A percentile compares a stretch with the other conserved stretches of the same genome.
These are phyloP conservation scores for Peromyscus leucopus DNA, from an alignment of 2,113 vertebrate species.

Conservation along the genomic window DNA sequence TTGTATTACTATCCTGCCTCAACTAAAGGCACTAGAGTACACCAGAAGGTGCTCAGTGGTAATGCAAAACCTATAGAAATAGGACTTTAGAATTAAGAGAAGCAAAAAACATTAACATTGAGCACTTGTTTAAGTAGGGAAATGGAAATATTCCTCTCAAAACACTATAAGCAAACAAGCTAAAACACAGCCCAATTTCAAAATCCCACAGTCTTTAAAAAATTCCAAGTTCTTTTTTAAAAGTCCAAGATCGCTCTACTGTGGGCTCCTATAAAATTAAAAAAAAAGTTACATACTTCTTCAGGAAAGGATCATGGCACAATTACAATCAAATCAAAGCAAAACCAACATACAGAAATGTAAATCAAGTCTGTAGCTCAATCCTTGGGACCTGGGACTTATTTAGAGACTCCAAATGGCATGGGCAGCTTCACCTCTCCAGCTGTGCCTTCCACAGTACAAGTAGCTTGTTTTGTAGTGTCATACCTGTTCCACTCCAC, in stretches of 20 bases:
- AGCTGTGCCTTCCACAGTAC: not conserved
- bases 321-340: not conserved
- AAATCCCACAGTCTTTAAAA: not conserved
- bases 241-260: not conserved
- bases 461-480: not conserved
- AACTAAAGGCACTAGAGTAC: not conserved
- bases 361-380: not conserved
- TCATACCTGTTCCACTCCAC: not conserved
- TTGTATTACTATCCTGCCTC: not conserved
- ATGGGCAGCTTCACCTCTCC: not conserved
- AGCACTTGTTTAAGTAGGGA: not conserved
- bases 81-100: not conserved
- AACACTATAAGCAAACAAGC: not conserved
- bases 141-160: not conserved
- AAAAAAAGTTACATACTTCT: not conserved
- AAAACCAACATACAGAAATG: not conserved
- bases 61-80: not conserved
- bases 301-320: not conserved
- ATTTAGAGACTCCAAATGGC: not conserved
- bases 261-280: not conserved
- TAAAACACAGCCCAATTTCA: not conserved
- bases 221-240: not conserved
- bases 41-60: not conserved
- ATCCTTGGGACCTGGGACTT: not conserved
- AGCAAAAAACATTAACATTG: not conserved